Base-by-base conservation (phyloP, 2,888 invertebrate species). In the Hesperia comma region DNA sequence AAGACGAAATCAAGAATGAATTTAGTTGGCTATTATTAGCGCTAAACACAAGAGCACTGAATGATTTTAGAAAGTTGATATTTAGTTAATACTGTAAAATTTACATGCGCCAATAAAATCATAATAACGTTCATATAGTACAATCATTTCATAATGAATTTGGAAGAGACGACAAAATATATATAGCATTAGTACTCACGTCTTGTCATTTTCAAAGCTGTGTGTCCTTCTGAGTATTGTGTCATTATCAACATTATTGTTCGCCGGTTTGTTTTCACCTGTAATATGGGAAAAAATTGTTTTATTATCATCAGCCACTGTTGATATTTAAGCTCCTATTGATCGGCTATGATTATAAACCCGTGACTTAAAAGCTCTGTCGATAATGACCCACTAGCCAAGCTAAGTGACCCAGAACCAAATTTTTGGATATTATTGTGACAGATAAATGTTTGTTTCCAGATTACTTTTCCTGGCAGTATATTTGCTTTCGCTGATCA, bases 151-250 rank as follows among this genome's bases (percentile, higher is more conserved):
- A 40, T 53, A 63, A 40, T 40, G 15, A 41, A 43, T 56, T n/a
- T 40, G 37, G 46, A 3, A 14, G 41, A 7, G 33, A 32, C 19
- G 37, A 46, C 37, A 15, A 57, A 40, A 17, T 49, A 14, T 21
- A 53, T n/a, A 14, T 64, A 32, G 53, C 32, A 32, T 5, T 40
- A 41, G 8, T 64, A 96, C 96, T 95, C 93, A 97, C 97, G 96
- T 96, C 92, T 96, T 96, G 86, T 97, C 97, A 79, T 96, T 96
- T 87, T 97, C 97, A 84, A 97, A 97, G 90, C 97, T 97, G 84
- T 97, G 96, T 55, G 97, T 96, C 85, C 97, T 94, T 85, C 97
- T 94, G 70, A 97, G 92, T 73, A 96, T 86, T 7, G 87, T 87
- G 61, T 90, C 90, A 70, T 80, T 88, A 70, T 88, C 88, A 14